Percentiles rank a stretch among this genome's conserved stretches.
Conservation (phyloP, 2,888 invertebrate species). For the Coleophora flavipennella region DNA sequence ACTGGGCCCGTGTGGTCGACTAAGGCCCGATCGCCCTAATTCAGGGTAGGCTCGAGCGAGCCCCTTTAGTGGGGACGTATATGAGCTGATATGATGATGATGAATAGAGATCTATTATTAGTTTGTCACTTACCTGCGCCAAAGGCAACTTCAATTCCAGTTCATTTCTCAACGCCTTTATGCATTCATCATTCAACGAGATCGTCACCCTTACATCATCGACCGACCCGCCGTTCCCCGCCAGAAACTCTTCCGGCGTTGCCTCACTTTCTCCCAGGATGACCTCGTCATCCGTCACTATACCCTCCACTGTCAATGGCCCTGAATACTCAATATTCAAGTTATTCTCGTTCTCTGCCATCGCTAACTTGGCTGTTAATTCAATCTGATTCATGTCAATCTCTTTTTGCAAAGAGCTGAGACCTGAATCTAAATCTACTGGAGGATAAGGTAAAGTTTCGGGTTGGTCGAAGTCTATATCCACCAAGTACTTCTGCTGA, state of each 20-base stretch:
- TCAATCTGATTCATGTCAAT: slow-evolving; percentile 59
- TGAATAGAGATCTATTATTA: no score
- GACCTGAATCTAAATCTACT: slow-evolving; percentile 21
- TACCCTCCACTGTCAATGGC: slow-evolving; percentile 46
- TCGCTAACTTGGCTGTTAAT: slow-evolving; percentile 57
- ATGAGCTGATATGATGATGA: no score
- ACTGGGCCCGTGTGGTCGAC: no score
- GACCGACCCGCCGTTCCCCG: slow-evolving; percentile 64
- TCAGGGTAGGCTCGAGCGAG: no score
- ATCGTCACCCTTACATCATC: slow-evolving; percentile 66
- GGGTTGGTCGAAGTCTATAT: slow-evolving; percentile 39
- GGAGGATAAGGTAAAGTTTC: slow-evolving; percentile 14
- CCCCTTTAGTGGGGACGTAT: no score
- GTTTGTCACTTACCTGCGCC: slow-evolving; percentile 75
- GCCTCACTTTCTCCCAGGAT: slow-evolving; percentile 34
- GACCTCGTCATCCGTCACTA: slow-evolving; percentile 33
- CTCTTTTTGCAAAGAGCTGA: slow-evolving; percentile 30
- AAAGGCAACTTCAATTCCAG: slow-evolving; percentile 79
- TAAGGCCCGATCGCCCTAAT: no score
- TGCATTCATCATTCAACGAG: slow-evolving; percentile 78
- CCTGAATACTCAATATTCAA: slow-evolving; percentile 65
- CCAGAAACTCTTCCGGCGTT: slow-evolving; percentile 43
- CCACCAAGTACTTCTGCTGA: slow-evolving; percentile 50
- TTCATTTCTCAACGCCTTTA: slow-evolving; percentile 80
- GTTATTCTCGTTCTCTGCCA: slow-evolving; percentile 69